phyloP scores from a whole-genome alignment of 2,888 invertebrate genomes.

The Drosophila tripunctata region DNA sequence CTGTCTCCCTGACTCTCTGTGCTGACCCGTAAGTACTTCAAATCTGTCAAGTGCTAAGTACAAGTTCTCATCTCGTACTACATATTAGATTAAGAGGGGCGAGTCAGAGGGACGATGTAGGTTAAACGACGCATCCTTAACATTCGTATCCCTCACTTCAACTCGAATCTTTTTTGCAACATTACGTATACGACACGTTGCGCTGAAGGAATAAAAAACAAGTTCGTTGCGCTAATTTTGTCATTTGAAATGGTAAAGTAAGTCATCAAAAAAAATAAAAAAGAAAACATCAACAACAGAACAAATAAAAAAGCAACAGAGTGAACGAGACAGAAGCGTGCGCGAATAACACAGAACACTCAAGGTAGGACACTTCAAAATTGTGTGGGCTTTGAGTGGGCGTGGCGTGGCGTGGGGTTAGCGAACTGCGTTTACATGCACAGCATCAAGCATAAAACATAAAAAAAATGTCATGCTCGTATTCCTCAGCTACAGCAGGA shows the following conservation, averaged over 20 bases:
- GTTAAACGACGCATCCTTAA: conserved; percentile 55
- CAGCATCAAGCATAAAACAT: conserved; percentile 59
- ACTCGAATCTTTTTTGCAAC: conserved; percentile 29
- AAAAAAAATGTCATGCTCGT: conserved; percentile 49
- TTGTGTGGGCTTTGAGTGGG: conserved; percentile 22
- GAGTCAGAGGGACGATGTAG: conserved; percentile 28
- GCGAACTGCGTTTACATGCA: conserved; percentile 42
- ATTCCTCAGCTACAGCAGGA: conserved; percentile 24
- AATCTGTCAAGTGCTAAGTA: conserved; percentile 56
- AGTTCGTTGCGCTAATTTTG: conserved; percentile 69
- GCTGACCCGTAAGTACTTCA: conserved; percentile 20
- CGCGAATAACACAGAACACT: conserved; percentile 6
- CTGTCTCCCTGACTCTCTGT: not conserved
- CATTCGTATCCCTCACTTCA: conserved; percentile 37
- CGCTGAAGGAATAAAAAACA: conserved; percentile 18
- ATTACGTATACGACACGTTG: conserved; percentile 63
- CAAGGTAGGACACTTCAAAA: conserved; percentile 40
- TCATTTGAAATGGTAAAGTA: conserved; percentile 35
- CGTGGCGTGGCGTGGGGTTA: not conserved
- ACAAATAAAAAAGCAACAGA: not conserved
- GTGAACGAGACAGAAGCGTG: conserved; percentile 10
- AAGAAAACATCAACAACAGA: not conserved
- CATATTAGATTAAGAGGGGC: conserved; percentile 14
- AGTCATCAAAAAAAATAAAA: conserved; percentile 38
- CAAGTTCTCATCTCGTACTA: conserved; percentile 45